These are phyloP conservation scores for Rhinogobius similis DNA, from an alignment of 2,113 vertebrate species.

Conservation along the genomic window DNA sequence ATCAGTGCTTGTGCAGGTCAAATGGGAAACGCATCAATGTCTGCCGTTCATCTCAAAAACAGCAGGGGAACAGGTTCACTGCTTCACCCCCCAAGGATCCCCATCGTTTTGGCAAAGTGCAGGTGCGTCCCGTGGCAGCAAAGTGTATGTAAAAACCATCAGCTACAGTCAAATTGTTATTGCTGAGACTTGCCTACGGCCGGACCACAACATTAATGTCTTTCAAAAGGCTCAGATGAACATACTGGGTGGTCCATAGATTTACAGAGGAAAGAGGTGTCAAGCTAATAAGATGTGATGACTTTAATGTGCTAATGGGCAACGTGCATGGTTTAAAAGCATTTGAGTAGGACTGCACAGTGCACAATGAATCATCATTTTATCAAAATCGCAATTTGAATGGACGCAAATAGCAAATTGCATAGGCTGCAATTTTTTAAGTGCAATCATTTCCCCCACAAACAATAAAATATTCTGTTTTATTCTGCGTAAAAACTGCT, in stretches of 20 bases:
- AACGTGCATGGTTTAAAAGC: conserved; percentile 36
- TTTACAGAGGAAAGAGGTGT: conserved; percentile 4
- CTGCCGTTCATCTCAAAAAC: conserved; percentile 45
- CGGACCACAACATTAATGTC: conserved; percentile 39
- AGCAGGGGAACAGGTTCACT: conserved; percentile 23
- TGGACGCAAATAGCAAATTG: too few species aligned
- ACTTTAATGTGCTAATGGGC: conserved; percentile 34
- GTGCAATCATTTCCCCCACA: too few species aligned
- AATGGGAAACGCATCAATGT: conserved; percentile 53
- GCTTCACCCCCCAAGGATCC: conserved; percentile 15
- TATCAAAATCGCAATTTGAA: too few species aligned
- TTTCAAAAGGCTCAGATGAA: conserved; percentile 28
- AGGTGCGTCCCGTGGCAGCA: conserved; percentile 57
- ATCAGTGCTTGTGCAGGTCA: conserved; percentile 49
- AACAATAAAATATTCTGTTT: too few species aligned
- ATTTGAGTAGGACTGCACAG: conserved; percentile 18
- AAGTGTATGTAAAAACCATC: conserved; percentile 64
- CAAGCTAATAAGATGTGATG: conserved; percentile 38
- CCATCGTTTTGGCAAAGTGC: conserved; percentile 43
- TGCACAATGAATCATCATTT: too few species aligned
- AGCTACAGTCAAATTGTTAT: conserved; percentile 51
- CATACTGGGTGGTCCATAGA: conserved; percentile 60
- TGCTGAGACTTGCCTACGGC: conserved; percentile 44
- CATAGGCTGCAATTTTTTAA: too few species aligned
- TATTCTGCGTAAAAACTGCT: too few species aligned